Percentiles rank a stretch among this genome's conserved stretches.
Conservation (phyloP, 2,113 vertebrate genomes). For the Clarias gariepinus region DNA sequence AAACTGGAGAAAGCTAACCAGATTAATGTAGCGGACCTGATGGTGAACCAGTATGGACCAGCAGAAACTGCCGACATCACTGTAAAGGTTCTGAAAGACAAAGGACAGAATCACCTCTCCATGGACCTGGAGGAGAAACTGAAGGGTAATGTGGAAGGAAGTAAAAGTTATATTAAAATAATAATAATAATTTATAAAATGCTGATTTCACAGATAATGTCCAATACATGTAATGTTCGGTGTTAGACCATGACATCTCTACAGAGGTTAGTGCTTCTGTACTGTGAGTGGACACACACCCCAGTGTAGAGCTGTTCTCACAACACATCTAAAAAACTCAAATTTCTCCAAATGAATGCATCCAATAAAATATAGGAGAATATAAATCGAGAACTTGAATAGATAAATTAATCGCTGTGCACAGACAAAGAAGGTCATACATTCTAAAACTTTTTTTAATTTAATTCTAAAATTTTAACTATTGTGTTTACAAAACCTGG, state of each 20-base stretch:
- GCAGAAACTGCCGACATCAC: background rate
- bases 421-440: background rate
- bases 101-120: background rate
- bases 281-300: too few relatives aligned
- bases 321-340: too few relatives aligned
- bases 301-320: too few relatives aligned
- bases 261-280: background rate
- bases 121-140: conserved; percentile 2
- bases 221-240: background rate
- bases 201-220: background rate
- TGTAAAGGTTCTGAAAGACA: background rate
- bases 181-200: background rate
- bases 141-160: background rate
- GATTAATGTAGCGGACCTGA: background rate
- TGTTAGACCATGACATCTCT: background rate
- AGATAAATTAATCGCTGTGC: too few relatives aligned
- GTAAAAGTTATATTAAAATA: background rate
- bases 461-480: background rate
- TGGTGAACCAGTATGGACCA: background rate
- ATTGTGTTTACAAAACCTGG: background rate
- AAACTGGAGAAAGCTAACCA: background rate
- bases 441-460: background rate
- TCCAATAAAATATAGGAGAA: too few relatives aligned
- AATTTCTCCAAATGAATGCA: too few relatives aligned
- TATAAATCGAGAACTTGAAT: too few relatives aligned